phyloP scores from a whole-genome alignment of 2,888 invertebrate species.

The Phragmatobia fuliginosa region DNA sequence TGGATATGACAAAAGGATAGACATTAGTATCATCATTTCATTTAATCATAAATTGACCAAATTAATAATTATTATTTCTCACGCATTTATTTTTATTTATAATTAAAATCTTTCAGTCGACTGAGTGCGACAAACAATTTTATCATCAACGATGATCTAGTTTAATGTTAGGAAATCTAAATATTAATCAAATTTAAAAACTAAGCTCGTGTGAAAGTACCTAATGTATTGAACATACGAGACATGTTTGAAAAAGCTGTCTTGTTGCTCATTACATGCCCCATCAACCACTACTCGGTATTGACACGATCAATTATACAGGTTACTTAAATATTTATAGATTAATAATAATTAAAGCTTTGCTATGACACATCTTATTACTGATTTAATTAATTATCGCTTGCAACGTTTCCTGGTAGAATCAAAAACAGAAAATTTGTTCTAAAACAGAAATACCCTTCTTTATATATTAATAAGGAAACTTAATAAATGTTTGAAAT shows the following conservation, averaged over 20 bases:
- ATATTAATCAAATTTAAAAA: constrained; percentile 35
- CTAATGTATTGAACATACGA: constrained; percentile 39
- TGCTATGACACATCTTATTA: constrained; percentile 19
- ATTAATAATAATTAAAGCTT: constrained; percentile 17
- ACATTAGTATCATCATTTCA: constrained; percentile 34
- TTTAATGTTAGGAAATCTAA: constrained; percentile 13
- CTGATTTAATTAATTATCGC: constrained; percentile 12
- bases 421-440: background rate
- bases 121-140: constrained; percentile 19
- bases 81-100: constrained; percentile 13
- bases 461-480: background rate
- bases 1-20: no score
- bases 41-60: constrained; percentile 39
- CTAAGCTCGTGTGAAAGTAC: constrained; percentile 36
- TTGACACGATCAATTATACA: constrained; percentile 51
- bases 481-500: background rate
- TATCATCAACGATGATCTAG: background rate
- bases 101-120: constrained; percentile 30
- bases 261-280: constrained; percentile 54
- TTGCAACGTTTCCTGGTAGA: background rate
- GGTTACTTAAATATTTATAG: constrained; percentile 32
- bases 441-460: background rate
- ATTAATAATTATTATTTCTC: constrained; percentile 17
- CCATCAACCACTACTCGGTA: constrained; percentile 49
- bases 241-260: constrained; percentile 51